Evolutionary conservation across 2,888 invertebrate genomes (phyloP).

Genomic region (Augiades crinisus): DNA sequence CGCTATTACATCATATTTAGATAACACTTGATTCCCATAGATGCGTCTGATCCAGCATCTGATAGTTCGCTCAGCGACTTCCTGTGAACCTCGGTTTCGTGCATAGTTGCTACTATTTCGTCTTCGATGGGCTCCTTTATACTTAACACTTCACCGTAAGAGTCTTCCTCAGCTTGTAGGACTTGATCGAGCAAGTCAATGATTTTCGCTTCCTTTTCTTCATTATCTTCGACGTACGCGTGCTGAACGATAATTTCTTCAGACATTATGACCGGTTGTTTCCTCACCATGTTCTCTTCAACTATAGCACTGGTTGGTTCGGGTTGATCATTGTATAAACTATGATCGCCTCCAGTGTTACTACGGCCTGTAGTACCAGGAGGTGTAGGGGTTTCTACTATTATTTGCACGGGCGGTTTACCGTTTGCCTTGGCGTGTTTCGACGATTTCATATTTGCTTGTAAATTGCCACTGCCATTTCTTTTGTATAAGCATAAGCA

Average conservation of each 20-base stretch:
- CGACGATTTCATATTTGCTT: constrained; percentile 43
- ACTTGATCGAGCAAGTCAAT: constrained; percentile 74
- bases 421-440: constrained; percentile 51
- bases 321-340: constrained; percentile 26
- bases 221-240: constrained; percentile 58
- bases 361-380: constrained; percentile 54
- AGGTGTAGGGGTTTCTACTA: constrained; percentile 68
- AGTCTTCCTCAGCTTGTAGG: constrained; percentile 73
- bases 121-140: constrained; percentile 52
- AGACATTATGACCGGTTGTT: constrained; percentile 41
- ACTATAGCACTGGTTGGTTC: constrained; percentile 37
- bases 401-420: constrained; percentile 61
- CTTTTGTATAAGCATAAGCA: constrained; percentile 57
- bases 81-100: constrained; percentile 49
- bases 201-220: constrained; percentile 73
- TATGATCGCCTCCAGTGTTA: constrained; percentile 43
- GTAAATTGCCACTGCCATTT: constrained; percentile 37
- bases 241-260: constrained; percentile 57
- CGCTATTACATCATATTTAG: constrained; percentile 80
- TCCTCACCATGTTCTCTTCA: constrained; percentile 40
- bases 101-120: constrained; percentile 35
- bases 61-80: constrained; percentile 67
- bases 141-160: constrained; percentile 59
- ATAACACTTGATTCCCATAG: constrained; percentile 65
- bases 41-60: constrained; percentile 70